phyloP scores from a whole-genome alignment of 2,113 vertebrate genomes.

The Corythornis cristatus region DNA sequence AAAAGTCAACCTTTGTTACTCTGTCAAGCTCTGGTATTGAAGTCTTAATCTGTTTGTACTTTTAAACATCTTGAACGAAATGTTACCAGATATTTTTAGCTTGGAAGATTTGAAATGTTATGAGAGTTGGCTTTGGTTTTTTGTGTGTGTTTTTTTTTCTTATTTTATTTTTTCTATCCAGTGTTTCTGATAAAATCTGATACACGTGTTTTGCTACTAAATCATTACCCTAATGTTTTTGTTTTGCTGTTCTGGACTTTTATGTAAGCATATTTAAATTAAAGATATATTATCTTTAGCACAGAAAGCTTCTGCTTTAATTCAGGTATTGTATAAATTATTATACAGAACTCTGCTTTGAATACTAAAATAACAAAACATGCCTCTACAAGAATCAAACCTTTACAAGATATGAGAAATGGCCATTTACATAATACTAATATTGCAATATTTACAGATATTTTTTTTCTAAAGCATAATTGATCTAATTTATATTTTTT shows the following conservation, averaged over 20 bases:
- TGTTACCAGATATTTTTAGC: background rate
- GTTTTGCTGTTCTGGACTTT: background rate
- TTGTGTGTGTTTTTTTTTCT: background rate
- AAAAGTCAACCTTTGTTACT: background rate
- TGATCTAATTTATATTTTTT: background rate
- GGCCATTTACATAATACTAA: background rate
- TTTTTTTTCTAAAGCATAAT: background rate
- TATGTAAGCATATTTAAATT: background rate
- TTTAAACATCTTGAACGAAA: background rate
- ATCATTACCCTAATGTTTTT: background rate
- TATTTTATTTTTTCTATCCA: background rate
- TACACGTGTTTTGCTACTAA: background rate
- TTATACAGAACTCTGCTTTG: background rate
- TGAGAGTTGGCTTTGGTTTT: too few species aligned
- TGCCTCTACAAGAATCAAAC: background rate
- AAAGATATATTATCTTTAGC: background rate
- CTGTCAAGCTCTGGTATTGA: background rate
- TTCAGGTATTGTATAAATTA: background rate
- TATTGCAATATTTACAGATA: background rate
- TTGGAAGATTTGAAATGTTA: background rate
- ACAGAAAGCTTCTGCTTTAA: background rate
- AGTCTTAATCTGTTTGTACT: background rate
- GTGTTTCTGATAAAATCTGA: background rate
- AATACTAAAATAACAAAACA: background rate
- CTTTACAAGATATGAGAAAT: background rate